These are phyloP conservation scores for Lagenorhynchus albirostris DNA, from an alignment of 2,113 vertebrate species.

Conservation along the genomic window DNA sequence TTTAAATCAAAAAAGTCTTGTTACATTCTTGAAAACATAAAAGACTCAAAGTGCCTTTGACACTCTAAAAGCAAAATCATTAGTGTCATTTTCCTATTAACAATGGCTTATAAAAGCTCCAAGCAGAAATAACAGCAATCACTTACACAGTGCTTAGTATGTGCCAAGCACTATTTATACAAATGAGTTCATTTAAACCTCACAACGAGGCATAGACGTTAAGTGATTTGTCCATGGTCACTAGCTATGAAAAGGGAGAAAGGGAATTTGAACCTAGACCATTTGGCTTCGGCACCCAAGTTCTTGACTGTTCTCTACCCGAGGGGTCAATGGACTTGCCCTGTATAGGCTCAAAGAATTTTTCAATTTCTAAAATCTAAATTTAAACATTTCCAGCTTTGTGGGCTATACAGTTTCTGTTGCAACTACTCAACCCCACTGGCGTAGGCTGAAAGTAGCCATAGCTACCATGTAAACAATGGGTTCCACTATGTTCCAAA, in stretches of 20 bases:
- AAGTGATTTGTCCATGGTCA: not conserved
- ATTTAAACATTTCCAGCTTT: not conserved
- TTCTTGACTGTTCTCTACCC: not conserved
- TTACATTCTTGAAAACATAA: not conserved
- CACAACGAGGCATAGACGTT: not conserved
- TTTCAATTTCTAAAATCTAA: not conserved
- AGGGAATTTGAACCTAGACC: not conserved
- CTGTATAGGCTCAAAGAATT: not conserved
- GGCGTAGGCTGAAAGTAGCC: not conserved
- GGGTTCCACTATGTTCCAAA: not conserved
- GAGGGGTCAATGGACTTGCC: not conserved
- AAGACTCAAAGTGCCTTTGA: not conserved
- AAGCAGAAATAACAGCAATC: not conserved
- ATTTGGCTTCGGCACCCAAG: not conserved
- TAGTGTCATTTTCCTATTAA: not conserved
- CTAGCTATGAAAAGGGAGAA: not conserved
- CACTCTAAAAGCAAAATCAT: not conserved
- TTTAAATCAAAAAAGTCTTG: no score
- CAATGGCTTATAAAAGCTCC: not conserved
- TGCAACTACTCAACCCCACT: not conserved
- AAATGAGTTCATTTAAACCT: not conserved
- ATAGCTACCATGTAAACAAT: not conserved
- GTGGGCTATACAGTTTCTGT: not conserved
- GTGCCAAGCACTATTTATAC: not conserved
- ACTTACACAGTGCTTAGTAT: not conserved